A percentile compares a stretch with the other conserved stretches of the same genome.
Conservation (phyloP, 2,113 vertebrate species). For the Melierax canorus region DNA sequence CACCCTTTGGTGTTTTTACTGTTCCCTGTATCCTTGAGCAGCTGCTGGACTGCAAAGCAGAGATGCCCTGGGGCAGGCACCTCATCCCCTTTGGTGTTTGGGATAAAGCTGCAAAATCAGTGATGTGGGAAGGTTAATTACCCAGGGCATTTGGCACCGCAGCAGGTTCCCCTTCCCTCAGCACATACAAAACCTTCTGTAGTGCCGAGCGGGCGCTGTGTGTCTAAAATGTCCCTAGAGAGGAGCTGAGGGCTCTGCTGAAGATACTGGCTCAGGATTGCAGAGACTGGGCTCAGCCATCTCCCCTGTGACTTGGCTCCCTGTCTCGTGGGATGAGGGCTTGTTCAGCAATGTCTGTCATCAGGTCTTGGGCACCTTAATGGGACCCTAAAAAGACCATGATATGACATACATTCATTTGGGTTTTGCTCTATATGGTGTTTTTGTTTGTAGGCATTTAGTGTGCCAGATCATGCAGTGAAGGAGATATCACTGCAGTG, state of each 20-base stretch:
- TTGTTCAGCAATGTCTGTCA: not conserved
- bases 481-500: not conserved
- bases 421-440: not conserved
- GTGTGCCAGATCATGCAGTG: not conserved
- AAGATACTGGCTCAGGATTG: not conserved
- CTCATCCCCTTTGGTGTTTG: not conserved
- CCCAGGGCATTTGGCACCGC: not conserved
- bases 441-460: not conserved
- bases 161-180: not conserved
- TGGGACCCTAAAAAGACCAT: not conserved
- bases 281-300: not conserved
- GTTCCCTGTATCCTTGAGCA: not conserved
- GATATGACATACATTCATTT: not conserved
- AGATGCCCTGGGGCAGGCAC: not conserved
- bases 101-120: not conserved
- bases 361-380: not conserved
- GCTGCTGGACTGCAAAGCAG: not conserved
- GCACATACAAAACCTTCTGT: not conserved
- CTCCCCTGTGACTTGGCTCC: not conserved
- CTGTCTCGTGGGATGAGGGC: fast-evolving
- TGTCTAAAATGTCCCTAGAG: not conserved
- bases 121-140: not conserved
- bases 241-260: not conserved
- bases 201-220: not conserved
- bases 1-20: not conserved